Conservation (phyloP, 2,888 invertebrate species). For the Agapetus fuscipes region DNA sequence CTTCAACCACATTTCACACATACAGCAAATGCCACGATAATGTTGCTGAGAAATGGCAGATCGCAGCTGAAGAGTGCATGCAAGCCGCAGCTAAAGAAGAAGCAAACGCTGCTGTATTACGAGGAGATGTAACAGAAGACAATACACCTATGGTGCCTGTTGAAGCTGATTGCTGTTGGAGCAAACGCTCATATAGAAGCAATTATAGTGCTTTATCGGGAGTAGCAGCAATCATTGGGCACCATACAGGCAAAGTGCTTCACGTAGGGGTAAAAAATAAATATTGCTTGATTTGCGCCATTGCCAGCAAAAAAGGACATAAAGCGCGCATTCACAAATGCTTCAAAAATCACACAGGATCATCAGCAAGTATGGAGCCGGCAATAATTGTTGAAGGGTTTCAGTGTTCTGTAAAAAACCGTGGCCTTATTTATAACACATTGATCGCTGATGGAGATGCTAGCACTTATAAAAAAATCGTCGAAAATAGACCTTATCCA, state of each 20-base stretch:
- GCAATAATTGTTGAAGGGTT: constrained; percentile 27
- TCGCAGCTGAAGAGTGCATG: constrained; percentile 4
- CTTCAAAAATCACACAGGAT: constrained; percentile 26
- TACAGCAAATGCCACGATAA: constrained; percentile 11
- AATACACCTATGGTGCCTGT: constrained; percentile 6
- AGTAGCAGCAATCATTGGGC: constrained; percentile 10
- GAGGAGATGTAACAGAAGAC: constrained; percentile 5
- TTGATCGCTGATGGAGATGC: constrained; percentile 28
- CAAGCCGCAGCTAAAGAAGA: constrained; percentile 1
- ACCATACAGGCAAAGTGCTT: constrained; percentile 23
- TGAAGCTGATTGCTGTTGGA: constrained; percentile 9
- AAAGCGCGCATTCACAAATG: constrained; percentile 23
- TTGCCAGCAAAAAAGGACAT: constrained; percentile 19
- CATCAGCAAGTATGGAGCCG: constrained; percentile 27
- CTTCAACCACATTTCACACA: constrained; percentile 4
- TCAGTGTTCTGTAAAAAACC: constrained; percentile 23
- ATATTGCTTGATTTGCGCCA: constrained; percentile 25
- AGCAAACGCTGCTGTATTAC: constrained; percentile 2
- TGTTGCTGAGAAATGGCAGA: constrained; percentile 6
- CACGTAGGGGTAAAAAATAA: constrained; percentile 26
- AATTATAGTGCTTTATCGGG: constrained; percentile 7
- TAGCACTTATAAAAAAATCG: constrained; percentile 27
- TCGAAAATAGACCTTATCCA: constrained; percentile 25
- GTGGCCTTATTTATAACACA: constrained; percentile 24
- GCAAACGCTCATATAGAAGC: constrained; percentile 8